These are phyloP conservation scores for Psephotus haematonotus DNA, from an alignment of 2,113 vertebrate species.

Conservation along the genomic window DNA sequence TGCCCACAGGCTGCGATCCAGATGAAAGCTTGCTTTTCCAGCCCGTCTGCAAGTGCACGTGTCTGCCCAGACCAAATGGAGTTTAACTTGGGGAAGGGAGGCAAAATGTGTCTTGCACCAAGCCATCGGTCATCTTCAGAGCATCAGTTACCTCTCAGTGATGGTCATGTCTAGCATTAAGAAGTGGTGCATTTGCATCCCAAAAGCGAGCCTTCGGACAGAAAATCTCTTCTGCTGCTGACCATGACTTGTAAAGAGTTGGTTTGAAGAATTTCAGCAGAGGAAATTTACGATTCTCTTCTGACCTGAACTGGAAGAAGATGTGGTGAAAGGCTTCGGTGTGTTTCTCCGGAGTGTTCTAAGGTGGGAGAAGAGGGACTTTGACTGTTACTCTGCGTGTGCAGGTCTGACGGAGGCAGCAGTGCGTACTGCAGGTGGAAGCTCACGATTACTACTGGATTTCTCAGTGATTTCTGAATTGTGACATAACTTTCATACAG, in stretches of 20 bases:
- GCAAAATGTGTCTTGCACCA: not conserved
- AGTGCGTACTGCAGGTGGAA: not conserved
- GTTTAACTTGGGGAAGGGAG: not conserved
- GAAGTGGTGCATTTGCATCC: not conserved
- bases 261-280: not conserved
- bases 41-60: not conserved
- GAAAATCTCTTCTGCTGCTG: not conserved
- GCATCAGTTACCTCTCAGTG: accelerated
- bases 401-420: not conserved
- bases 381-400: not conserved
- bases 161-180: not conserved
- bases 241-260: not conserved
- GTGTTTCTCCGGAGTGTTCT: not conserved
- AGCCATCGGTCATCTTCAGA: not conserved
- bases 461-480: not conserved
- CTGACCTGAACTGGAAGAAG: conserved; percentile 14
- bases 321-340: conserved; percentile 2
- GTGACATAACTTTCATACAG: not conserved
- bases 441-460: not conserved
- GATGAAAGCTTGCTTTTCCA: not conserved
- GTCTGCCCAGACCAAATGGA: not conserved
- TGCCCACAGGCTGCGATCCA: not conserved
- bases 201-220: not conserved
- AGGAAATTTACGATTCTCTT: conserved; percentile 52
- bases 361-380: not conserved